Base-by-base conservation (phyloP, 1,140 invertebrate species). In the Anastatus disparis region DNA sequence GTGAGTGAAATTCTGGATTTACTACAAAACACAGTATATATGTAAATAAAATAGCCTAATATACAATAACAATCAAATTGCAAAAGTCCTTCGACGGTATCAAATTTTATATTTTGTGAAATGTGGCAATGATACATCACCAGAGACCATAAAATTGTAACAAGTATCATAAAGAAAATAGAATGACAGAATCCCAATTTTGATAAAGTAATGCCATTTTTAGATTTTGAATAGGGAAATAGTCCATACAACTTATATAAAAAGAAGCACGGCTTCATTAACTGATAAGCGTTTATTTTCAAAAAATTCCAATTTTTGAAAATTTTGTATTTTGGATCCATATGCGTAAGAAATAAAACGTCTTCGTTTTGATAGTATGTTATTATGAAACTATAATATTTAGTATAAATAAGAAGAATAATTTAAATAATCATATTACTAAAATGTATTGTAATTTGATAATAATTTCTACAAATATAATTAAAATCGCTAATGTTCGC, bases 11-110 rank as follows among this genome's bases (percentile, higher is more conserved):
- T 63, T 29, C 76, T 72, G 20, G 22, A 48, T 1, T 44, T 20
- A 2, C 0, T 71, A 8, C 63, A 53, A 1, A 75, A 0, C 17
- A 75, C 78, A 2, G 74, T 70, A 0, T 73, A 20, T 0, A 77
- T 1, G 0, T 46, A 22, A 0, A 79, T 73, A 0, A 70, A 59
- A 13, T 29, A 55, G 0, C 64, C 70, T 3, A 78, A 67, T 4
- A 77, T 13, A 0, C 72, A 3, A 46, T 77, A 83, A 22, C 77
- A 76, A 13, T 82, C 77, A 9, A 46, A 65, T 20, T 81, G 77
- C 1, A 85, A 59, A 9, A 58, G 31, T 6, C 59, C 76, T 2
- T 77, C 75, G 8, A 76, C 44, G 26, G 53, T 72, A 1, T 67
- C 38, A 6, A 70, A 74, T 15, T 64, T 22, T 0, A 78, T 12